A percentile compares a stretch with the other conserved stretches of the same genome.
Evolutionary conservation across 2,797 vertebrate species (phyloP).

Genomic region (Cygnus olor): DNA sequence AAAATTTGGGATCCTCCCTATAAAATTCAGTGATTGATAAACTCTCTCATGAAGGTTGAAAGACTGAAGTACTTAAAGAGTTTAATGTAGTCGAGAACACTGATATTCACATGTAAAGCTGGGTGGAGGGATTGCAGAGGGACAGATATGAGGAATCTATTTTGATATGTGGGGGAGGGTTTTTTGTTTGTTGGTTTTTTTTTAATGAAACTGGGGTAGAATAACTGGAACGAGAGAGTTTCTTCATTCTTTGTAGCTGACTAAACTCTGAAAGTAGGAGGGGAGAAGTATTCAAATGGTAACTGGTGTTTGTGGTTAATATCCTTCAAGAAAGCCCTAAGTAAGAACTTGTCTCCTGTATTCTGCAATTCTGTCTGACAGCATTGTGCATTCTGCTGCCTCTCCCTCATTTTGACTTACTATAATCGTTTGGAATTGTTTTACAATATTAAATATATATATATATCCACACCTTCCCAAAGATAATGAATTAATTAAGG

Average conservation of each 20-base stretch:
- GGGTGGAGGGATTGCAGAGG: fast-evolving
- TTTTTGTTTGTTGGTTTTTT: neutral
- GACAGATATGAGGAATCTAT: neutral
- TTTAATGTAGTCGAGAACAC: neutral
- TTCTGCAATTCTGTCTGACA: neutral
- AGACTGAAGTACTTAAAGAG: neutral
- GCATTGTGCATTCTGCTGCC: neutral
- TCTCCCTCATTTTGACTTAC: neutral
- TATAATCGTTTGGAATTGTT: neutral
- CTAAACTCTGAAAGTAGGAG: neutral
- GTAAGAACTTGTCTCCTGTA: neutral
- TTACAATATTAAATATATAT: neutral
- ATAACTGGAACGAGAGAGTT: neutral
- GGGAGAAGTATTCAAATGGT: neutral
- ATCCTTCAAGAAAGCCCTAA: neutral
- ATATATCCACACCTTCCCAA: neutral
- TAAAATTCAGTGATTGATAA: neutral
- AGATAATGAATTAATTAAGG: neutral
- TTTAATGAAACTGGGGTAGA: neutral
- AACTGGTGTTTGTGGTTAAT: neutral
- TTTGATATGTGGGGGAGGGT: neutral
- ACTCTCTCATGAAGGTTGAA: neutral
- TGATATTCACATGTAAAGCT: neutral
- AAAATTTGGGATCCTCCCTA: neutral
- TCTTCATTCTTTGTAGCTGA: neutral